These are phyloP conservation scores for Eilema sororculum DNA, from an alignment of 2,888 invertebrate species.

Conservation along the genomic window DNA sequence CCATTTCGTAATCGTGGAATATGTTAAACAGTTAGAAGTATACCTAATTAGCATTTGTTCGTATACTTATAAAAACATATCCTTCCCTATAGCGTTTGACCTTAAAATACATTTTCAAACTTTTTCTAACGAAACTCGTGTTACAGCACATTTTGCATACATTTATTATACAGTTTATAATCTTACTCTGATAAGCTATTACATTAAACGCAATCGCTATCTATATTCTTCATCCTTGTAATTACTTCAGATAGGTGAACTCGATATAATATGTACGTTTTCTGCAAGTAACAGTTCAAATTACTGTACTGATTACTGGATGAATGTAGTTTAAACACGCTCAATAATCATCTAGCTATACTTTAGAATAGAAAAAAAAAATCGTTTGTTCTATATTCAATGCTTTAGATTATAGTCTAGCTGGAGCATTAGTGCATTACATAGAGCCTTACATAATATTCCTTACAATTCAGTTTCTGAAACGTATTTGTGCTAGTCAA, in stretches of 20 bases:
- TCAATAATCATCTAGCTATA: slow-evolving; percentile 47
- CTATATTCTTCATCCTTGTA: slow-evolving; percentile 36
- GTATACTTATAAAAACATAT: neutral
- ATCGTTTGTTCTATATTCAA: too few relatives aligned
- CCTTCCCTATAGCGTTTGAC: neutral
- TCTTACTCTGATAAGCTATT: slow-evolving; percentile 22
- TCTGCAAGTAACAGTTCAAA: slow-evolving; percentile 57
- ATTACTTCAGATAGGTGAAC: slow-evolving; percentile 42
- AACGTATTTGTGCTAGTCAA: neutral
- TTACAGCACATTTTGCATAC: slow-evolving; percentile 1
- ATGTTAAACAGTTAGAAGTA: neutral
- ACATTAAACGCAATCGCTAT: slow-evolving; percentile 34
- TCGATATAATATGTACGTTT: slow-evolving; percentile 51
- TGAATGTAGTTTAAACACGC: slow-evolving; percentile 30
- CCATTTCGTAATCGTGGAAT: neutral
- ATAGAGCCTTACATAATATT: neutral
- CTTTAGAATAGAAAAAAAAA: too few relatives aligned
- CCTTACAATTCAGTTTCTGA: neutral
- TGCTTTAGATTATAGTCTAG: too few relatives aligned
- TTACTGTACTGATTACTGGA: slow-evolving; percentile 35
- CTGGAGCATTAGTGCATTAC: slow-evolving; percentile 30
- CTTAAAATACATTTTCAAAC: slow-evolving; percentile 1
- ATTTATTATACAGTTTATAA: slow-evolving; percentile 7
- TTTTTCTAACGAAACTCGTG: neutral
- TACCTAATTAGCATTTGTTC: neutral